Percentiles rank a stretch among this genome's conserved stretches.
Evolutionary conservation across 1,140 invertebrate genomes (phyloP).

Genomic region (Drosophila tsacasi): DNA sequence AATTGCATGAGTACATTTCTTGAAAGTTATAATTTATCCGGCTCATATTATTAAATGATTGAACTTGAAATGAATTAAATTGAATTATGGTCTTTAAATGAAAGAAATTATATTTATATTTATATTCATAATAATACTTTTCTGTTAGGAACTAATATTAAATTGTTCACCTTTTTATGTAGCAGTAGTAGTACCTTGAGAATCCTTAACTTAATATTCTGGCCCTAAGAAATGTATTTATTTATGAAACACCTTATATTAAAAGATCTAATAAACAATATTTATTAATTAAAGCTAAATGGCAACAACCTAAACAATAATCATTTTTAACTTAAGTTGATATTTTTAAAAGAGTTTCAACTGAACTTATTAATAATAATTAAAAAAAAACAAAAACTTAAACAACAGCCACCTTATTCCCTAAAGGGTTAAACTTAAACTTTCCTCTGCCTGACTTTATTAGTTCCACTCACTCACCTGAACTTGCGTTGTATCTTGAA

Average conservation of each 20-base stretch:
- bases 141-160: no score
- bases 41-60: neutral
- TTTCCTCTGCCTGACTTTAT: slow-evolving; percentile 32
- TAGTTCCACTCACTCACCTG: slow-evolving; percentile 36
- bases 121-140: no score
- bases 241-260: no score
- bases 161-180: no score
- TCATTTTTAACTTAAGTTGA: neutral
- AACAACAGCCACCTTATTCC: no score
- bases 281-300: neutral
- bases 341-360: neutral
- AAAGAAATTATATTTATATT: no score
- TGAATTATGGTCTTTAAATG: no score
- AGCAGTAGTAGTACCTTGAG: no score
- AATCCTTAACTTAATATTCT: no score
- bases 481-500: slow-evolving; percentile 43
- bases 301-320: neutral
- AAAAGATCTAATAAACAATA: no score
- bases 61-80: no score
- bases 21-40: neutral
- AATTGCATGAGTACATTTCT: neutral
- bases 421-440: slow-evolving; percentile 20
- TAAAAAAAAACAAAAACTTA: neutral
- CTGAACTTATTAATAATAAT: neutral
- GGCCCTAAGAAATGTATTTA: no score